Conservation (phyloP, 2,888 invertebrate genomes). For the Trachelus tabidus region DNA sequence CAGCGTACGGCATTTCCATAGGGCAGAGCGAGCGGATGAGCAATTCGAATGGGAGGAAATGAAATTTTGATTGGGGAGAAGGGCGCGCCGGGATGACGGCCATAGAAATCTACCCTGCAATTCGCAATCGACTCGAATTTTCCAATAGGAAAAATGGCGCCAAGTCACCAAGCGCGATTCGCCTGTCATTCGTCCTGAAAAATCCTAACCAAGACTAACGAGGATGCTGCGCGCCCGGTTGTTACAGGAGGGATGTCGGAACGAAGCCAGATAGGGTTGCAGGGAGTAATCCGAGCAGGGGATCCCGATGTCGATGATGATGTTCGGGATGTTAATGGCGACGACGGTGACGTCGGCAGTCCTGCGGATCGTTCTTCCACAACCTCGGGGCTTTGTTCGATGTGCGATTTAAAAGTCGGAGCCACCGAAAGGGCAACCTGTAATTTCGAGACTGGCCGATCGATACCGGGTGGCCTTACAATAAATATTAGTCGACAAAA, state of each 20-base stretch:
- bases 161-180: neutral
- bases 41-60: conserved; percentile 58
- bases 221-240: neutral
- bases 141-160: conserved; percentile 6
- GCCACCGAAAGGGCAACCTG: neutral
- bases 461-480: conserved; percentile 3
- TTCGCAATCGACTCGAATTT: conserved; percentile 45
- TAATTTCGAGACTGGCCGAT: neutral
- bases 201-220: neutral
- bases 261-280: neutral
- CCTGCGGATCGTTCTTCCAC: neutral
- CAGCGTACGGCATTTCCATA: neutral
- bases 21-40: conserved; percentile 7
- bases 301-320: neutral
- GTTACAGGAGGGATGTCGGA: neutral
- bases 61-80: conserved; percentile 59
- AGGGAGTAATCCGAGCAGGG: neutral
- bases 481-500: conserved; percentile 22
- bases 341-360: neutral
- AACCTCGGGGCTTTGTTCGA: neutral
- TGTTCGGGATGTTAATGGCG: neutral
- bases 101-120: conserved; percentile 58
- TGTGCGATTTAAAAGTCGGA: neutral
- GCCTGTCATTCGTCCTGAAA: neutral
- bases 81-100: conserved; percentile 39